Evolutionary conservation across 2,888 invertebrate genomes (phyloP), one percentile per base, ranked within the genome.

Genomic region (Spicauda simplicius): DNA sequence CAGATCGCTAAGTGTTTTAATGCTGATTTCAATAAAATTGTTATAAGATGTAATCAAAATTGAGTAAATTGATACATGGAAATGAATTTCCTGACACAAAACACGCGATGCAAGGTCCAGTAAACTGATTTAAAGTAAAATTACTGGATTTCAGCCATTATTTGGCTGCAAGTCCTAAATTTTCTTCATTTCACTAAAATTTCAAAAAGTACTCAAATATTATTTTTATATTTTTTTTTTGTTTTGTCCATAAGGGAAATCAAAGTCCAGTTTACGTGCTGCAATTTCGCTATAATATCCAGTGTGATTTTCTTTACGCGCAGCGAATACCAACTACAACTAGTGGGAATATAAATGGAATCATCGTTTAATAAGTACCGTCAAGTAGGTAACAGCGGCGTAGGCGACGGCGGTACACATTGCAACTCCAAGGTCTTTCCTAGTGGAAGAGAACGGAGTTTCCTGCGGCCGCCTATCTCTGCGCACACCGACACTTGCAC

Each of bases 361-460:
- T 81, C 86, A 86, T 87, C 87, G 80, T 82, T 82, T 85, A 84
- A 83, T 86, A 83, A 82, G 84, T 78, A 74, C 73, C 81, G 80
- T 83, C 84, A 86, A 88, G 91, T 90, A 88, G 86, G 90, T 87
- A 90, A 86, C 85, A 81, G 85, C 80, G 81, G 90, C 89, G 91
- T 92, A 91, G 91, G 91, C 91, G 91, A 91, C 87, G 87, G 89
- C 88, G 88, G 90, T 91, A 90, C 85, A 88, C 91, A 90, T 91
- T 91, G 91, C 92, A 91, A 90, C 90, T 86, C 93, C 93, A 93
- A 93, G 93, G 93, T 91, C 93, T 93, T 93, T 93, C 93, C 93
- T 93, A 88, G 91, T 93, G 93, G 92, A 93, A 93, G 93, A 93
- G 93, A 93, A 93, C 91, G 93, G 93, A 88, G 93, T 93, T 93